Evolutionary conservation across 1,140 invertebrate genomes (phyloP).

Genomic region (Trichomalopsis sarcophagae): DNA sequence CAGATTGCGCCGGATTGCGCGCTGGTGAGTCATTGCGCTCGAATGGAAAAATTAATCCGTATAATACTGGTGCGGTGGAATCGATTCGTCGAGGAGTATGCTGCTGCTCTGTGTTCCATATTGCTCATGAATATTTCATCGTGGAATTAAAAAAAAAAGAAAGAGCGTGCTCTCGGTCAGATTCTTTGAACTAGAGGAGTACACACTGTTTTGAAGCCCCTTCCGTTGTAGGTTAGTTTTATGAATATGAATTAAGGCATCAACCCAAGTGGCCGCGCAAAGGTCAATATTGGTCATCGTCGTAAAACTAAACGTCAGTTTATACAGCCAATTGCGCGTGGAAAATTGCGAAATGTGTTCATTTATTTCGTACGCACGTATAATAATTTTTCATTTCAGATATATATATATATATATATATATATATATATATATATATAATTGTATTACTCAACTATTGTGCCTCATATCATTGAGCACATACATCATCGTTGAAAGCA

Average conservation of each 20-base stretch:
- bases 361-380: no score
- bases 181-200: no score
- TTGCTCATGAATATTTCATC: not conserved
- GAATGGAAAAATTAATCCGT: not conserved
- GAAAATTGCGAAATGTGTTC: not conserved
- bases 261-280: not conserved
- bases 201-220: no score
- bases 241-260: slow-evolving; percentile 14
- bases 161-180: no score
- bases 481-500: not conserved
- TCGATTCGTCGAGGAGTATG: not conserved
- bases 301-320: not conserved
- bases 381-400: no score
- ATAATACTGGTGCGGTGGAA: not conserved
- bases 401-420: no score
- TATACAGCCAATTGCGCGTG: not conserved
- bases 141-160: not conserved
- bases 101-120: not conserved
- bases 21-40: not conserved
- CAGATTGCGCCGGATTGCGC: not conserved
- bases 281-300: slow-evolving; percentile 23
- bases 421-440: no score
- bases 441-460: no score
- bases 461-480: not conserved
- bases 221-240: slow-evolving; percentile 7